Base-by-base conservation (phyloP, 92 coral and sea anemone genomes). In the Pocillopora grandis region DNA sequence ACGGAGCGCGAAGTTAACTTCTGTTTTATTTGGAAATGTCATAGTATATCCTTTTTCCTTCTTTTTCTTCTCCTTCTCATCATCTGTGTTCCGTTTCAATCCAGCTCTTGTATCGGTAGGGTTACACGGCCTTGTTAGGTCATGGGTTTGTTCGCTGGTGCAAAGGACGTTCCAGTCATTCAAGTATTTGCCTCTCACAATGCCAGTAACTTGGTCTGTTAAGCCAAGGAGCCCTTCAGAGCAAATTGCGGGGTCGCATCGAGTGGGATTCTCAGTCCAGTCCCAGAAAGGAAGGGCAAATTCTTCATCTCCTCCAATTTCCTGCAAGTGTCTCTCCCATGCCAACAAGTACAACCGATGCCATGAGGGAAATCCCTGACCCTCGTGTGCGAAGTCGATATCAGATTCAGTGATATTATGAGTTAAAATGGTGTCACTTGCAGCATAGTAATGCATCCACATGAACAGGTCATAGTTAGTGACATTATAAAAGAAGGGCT, bases 281-380 rank as follows among this genome's bases (percentile, higher is more conserved):
- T 89, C 92, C 92, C 92, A 89, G 74, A 37, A 90, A 5, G 90
- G 88, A n/a, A 87, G 17, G 2, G 90, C 15, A 58, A 86, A 89
- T 23, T 76, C 33, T 11, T 86, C 66, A 77, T 86, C 86, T 0
- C 78, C 79, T 49, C 88, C 27, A 59, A 89, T 31, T 77, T 88
- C 92, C 62, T 85, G 94, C 76, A 91, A 27, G 27, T 88, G 16
- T 77, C 86, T 76, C 82, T 93, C 94, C 88, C 86, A 86, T 9
- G 88, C 72, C 21, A 93, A 85, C 64, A 91, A 60, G 70, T 79
- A 89, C 76, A 82, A 80, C 33, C 97, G 89, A 71, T 93, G 97
- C 94, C 94, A 93, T 12, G 92, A 66, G 18, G 84, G 94, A 87
- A 91, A 93, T n/a, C 94, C 94, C 81, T 90, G 97, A 12, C 97